A percentile compares a stretch with the other conserved stretches of the same genome.
Evolutionary conservation across 2,113 vertebrate genomes (phyloP).

Genomic region (Chinchilla lanigera): DNA sequence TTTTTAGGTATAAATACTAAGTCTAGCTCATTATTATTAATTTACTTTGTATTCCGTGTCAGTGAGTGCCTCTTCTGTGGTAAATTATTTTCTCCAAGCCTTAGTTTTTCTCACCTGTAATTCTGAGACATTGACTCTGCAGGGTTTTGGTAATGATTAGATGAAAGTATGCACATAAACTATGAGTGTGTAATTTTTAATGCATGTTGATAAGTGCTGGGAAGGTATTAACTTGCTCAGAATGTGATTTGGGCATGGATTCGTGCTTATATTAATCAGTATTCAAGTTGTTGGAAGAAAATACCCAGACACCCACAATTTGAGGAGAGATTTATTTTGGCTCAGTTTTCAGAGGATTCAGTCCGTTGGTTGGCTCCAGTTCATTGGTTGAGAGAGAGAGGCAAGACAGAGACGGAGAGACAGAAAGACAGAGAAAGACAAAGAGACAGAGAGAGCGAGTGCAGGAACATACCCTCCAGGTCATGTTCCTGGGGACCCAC

Average conservation of each 20-base stretch:
- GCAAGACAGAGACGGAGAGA: neutral
- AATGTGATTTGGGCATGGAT: neutral
- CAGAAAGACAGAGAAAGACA: too few species aligned
- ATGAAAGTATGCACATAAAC: neutral
- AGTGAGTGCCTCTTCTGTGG: neutral
- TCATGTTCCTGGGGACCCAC: neutral
- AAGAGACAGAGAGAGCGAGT: neutral
- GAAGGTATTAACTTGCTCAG: neutral
- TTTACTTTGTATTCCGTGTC: neutral
- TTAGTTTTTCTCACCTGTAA: constrained; percentile 37
- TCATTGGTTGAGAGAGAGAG: too few species aligned
- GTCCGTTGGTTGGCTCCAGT: neutral
- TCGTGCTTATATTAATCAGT: neutral
- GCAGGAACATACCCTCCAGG: neutral
- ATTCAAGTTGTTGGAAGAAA: neutral
- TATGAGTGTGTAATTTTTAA: neutral
- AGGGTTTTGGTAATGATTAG: neutral
- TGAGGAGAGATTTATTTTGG: neutral
- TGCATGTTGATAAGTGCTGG: constrained; percentile 27
- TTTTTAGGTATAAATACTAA: neutral
- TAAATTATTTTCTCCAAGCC: constrained; percentile 18
- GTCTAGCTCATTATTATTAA: neutral
- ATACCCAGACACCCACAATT: neutral
- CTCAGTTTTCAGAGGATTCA: neutral
- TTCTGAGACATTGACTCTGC: neutral